Conservation (phyloP, 2,888 invertebrate genomes). For the Trachelus iudaicus region DNA sequence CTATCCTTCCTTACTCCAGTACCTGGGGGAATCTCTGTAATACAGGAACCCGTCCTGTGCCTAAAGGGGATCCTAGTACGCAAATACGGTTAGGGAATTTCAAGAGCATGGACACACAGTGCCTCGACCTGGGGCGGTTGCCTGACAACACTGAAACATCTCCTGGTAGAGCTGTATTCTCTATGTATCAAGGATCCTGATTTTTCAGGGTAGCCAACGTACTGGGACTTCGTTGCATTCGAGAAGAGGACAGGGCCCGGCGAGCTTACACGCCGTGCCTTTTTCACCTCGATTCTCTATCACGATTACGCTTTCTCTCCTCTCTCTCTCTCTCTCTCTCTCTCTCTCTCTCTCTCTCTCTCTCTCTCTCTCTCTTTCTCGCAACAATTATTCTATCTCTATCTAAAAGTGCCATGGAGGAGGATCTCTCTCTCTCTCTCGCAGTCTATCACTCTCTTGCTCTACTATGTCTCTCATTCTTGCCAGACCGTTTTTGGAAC, state of each 20-base stretch:
- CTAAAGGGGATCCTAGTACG: background rate
- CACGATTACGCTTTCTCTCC: background rate
- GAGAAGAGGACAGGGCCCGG: background rate
- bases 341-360: conserved; percentile 1
- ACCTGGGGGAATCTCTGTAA: background rate
- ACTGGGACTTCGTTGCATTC: background rate
- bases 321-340: conserved; percentile 6
- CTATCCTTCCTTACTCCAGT: background rate
- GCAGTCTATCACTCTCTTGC: conserved; percentile 13
- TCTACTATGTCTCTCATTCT: background rate
- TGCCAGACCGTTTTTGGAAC: background rate
- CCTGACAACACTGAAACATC: background rate
- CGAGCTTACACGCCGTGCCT: background rate
- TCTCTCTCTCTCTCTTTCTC: no score
- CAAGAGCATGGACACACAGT: background rate
- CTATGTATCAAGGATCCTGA: background rate
- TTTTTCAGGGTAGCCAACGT: background rate
- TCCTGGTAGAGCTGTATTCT: background rate
- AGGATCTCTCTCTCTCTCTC: conserved; percentile 23
- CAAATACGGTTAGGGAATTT: background rate
- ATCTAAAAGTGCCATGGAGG: background rate
- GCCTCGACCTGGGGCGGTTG: background rate
- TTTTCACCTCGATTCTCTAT: background rate
- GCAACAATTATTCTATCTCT: background rate
- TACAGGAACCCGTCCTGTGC: background rate